Evolutionary conservation across 2,113 vertebrate genomes (phyloP), one percentile per base, ranked within the genome.

Genomic region (Lanius ludovicianus): DNA sequence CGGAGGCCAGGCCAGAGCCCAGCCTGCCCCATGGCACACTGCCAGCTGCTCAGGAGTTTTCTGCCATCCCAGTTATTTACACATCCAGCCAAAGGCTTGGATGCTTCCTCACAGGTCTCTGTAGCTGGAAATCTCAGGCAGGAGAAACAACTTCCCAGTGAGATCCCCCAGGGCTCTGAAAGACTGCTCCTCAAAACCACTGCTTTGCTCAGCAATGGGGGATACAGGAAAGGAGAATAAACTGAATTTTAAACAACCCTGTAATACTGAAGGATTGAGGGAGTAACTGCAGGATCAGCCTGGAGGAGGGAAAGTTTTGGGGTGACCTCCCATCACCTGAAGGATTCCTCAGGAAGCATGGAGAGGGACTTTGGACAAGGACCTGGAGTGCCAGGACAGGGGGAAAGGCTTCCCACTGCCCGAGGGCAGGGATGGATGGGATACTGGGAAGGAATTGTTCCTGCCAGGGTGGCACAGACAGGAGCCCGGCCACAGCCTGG

Each of bases 1-100:
- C 0, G 0, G 50, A 56, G 39, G 25, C 84, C 42, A 2, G 0
- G 1, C 53, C 15, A 2, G n/a, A 90, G 42, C 69, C 73, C 55
- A 53, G 8, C 28, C 37, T 73, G 46, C 37, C 31, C 55, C 42
- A 42, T 0, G 0, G 24, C 76, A 83, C 76, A 83, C 75, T 76
- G 52, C 52, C 67, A 71, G 75, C 57, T 64, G 67, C 22, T 68
- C 37, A 2, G 84, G 22, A 30, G 30, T 15, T 74, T 71, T 13
- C 67, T 70, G 16, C 53, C 82, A 71, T 37, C 44, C 41, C 87
- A 67, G 35, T 60, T 83, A 79, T 44, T 87, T 52, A 64, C 6
- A 60, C 11, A n/a, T 4, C 6, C 57, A 82, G 69, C 7, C 62
- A 46, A 31, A 84, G 60, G 46, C 49, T 49, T 47, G 57, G 85